phyloP scores from a whole-genome alignment of 2,113 vertebrate species.

The Ptilonorhynchus violaceus region DNA sequence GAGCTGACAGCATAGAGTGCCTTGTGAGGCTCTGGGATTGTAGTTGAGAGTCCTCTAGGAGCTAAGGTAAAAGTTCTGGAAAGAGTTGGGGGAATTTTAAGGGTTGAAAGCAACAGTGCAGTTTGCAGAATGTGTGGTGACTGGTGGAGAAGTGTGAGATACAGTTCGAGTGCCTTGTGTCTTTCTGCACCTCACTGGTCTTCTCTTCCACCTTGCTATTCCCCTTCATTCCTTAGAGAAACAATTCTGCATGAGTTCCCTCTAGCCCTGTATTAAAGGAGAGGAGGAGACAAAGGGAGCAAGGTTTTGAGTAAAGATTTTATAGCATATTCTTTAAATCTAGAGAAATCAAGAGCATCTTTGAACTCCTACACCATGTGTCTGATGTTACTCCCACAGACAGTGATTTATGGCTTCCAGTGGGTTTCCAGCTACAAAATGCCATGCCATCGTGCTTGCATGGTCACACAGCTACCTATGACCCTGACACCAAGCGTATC shows the following conservation, averaged over 20 bases:
- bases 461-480: conserved; percentile 85
- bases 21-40: not conserved
- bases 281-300: not conserved
- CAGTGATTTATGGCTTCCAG: conserved; percentile 83
- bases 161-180: not conserved
- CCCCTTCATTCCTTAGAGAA: not conserved
- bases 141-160: not conserved
- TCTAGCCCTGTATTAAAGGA: not conserved
- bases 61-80: not conserved
- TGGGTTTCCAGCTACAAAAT: conserved; percentile 69
- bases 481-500: conserved; percentile 81
- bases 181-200: not conserved
- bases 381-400: conserved; percentile 64
- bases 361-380: not conserved
- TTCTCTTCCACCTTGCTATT: not conserved
- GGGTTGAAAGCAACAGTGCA: not conserved
- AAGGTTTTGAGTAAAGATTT: not conserved
- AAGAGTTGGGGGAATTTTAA: not conserved
- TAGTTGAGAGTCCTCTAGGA: not conserved
- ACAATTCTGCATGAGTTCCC: not conserved
- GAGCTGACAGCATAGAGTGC: not conserved
- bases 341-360: not conserved
- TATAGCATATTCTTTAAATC: not conserved
- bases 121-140: not conserved
- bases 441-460: conserved; percentile 56